Evolutionary conservation across 2,888 invertebrate species (phyloP).

Genomic region (Azorinus chamasolen): DNA sequence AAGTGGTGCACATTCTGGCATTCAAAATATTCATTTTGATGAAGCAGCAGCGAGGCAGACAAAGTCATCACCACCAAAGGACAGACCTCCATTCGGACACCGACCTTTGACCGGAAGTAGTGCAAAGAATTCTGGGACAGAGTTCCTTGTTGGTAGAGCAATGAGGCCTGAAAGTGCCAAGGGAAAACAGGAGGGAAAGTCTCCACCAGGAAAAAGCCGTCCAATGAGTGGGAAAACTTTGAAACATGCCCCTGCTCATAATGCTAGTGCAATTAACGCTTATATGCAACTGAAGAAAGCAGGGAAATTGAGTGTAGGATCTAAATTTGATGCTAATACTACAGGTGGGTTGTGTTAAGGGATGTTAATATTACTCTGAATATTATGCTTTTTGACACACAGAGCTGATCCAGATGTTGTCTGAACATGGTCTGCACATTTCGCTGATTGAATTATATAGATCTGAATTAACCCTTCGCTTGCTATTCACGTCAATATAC

Average conservation of each 20-base stretch:
- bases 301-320: conserved; percentile 61
- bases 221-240: conserved; percentile 61
- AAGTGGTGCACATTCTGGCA: conserved; percentile 22
- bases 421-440: too few relatives aligned
- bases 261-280: conserved; percentile 78
- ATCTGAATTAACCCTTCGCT: too few relatives aligned
- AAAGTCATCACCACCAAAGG: conserved; percentile 31
- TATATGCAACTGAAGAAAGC: conserved; percentile 80
- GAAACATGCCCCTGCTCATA: conserved; percentile 74
- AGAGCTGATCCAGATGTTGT: too few relatives aligned
- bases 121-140: conserved; percentile 48
- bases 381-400: too few relatives aligned
- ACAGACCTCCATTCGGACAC: conserved; percentile 46
- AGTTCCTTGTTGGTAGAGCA: conserved; percentile 69
- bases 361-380: too few relatives aligned
- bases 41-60: conserved; percentile 29
- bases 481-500: too few relatives aligned
- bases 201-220: conserved; percentile 46
- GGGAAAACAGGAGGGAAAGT: conserved; percentile 32
- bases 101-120: conserved; percentile 46
- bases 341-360: too few relatives aligned
- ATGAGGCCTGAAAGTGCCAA: conserved; percentile 69
- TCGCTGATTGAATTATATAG: too few relatives aligned
- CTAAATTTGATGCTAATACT: conserved; percentile 13
- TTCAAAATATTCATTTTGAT: conserved; percentile 54